A percentile compares a stretch with the other conserved stretches of the same genome.
Conservation (phyloP, 2,797 vertebrate species). For the Astyanax mexicanus region DNA sequence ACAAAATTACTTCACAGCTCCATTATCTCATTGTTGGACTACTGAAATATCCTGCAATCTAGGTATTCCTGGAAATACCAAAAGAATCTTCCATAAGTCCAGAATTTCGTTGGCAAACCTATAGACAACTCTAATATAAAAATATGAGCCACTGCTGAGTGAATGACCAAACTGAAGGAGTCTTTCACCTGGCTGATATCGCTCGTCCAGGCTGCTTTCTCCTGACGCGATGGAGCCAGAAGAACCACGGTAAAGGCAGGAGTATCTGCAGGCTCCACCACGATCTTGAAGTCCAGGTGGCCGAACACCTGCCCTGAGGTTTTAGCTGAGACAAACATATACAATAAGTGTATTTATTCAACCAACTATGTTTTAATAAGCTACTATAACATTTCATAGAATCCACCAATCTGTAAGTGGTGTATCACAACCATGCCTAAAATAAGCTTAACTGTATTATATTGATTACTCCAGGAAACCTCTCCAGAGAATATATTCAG, state of each 20-base stretch:
- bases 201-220: conserved; percentile 98
- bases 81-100: too few species aligned
- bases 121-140: too few species aligned
- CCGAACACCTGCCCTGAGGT: conserved; percentile 91
- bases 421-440: background rate
- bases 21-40: too few species aligned
- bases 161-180: background rate
- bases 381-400: background rate
- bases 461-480: background rate
- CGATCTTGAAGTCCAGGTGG: conserved; percentile 96
- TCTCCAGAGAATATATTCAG: background rate
- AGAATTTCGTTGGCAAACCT: too few species aligned
- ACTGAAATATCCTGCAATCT: too few species aligned
- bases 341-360: background rate
- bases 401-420: background rate
- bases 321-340: conserved; percentile 79
- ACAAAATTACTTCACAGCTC: too few species aligned
- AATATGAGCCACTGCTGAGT: too few species aligned
- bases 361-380: background rate
- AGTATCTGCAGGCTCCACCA: conserved; percentile 88
- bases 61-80: too few species aligned
- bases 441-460: background rate
- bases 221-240: conserved; percentile 91
- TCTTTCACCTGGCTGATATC: conserved; percentile 94
- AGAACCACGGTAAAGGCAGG: conserved; percentile 93